Conservation (phyloP, 2,888 invertebrate genomes). For the Dryobotodes eremita region DNA sequence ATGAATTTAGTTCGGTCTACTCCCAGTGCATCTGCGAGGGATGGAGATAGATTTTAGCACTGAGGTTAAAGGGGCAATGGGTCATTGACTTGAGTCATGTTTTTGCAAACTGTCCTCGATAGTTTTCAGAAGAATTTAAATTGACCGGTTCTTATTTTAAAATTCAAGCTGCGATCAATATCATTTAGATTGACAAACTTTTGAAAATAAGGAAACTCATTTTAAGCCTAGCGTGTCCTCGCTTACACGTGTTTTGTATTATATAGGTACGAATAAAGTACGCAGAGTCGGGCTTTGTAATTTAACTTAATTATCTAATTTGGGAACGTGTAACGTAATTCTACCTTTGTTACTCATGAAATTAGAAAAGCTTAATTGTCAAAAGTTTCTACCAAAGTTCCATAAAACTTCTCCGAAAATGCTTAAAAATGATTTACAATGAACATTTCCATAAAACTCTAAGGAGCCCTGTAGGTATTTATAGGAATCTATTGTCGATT, state of each 20-base stretch:
- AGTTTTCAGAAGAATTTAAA: not conserved
- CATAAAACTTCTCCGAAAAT: not conserved
- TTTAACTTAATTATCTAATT: conserved; percentile 29
- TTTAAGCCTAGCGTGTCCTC: not conserved
- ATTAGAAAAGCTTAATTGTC: not conserved
- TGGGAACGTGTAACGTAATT: conserved; percentile 24
- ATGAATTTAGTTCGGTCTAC: conserved; percentile 70
- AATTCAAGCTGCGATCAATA: not conserved
- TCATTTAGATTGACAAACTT: not conserved
- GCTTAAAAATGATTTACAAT: conserved; percentile 1
- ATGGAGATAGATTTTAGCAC: conserved; percentile 19
- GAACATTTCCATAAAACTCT: conserved; percentile 36
- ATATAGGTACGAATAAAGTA: not conserved
- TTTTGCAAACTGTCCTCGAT: not conserved
- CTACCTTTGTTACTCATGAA: conserved; percentile 14
- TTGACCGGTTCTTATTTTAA: not conserved
- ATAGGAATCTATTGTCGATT: conserved; percentile 63
- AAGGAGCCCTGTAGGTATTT: conserved; percentile 49
- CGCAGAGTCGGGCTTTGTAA: conserved; percentile 27
- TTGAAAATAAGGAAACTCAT: not conserved
- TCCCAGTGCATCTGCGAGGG: conserved; percentile 48
- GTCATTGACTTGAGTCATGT: conserved; percentile 11
- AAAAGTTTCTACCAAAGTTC: not conserved
- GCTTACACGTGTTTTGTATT: conserved; percentile 3
- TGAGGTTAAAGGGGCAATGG: conserved; percentile 21